These are phyloP conservation scores for Spilosoma lubricipeda DNA, from an alignment of 2,888 invertebrate species.

Conservation along the genomic window DNA sequence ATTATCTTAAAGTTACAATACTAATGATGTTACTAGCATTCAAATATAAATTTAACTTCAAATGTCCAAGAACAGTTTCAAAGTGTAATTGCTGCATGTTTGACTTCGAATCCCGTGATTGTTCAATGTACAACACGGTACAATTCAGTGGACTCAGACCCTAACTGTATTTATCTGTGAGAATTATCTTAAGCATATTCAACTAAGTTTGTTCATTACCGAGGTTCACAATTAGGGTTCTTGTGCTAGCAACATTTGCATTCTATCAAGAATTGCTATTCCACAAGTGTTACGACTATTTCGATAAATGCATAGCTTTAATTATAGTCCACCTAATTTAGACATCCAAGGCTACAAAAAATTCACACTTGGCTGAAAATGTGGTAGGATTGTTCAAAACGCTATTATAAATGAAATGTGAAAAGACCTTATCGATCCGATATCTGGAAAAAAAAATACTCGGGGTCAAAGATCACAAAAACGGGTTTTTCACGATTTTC, in stretches of 20 bases:
- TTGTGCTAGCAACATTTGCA: slow-evolving; percentile 9
- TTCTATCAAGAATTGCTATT: neutral
- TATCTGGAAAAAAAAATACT: no score
- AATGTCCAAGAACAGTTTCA: neutral
- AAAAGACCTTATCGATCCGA: no score
- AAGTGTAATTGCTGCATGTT: slow-evolving; percentile 1
- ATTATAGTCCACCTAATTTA: no score
- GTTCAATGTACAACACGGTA: neutral
- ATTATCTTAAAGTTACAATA: neutral
- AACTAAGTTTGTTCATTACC: slow-evolving; percentile 8
- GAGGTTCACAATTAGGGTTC: slow-evolving; percentile 2
- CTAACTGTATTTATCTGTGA: neutral
- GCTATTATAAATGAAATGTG: no score
- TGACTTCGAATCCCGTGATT: neutral
- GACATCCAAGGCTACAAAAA: no score
- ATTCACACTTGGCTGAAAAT: no score
- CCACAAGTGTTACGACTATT: neutral
- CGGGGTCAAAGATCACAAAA: no score
- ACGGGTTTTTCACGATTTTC: no score
- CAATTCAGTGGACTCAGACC: neutral
- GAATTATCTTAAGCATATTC: slow-evolving; percentile 3
- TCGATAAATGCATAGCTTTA: neutral
- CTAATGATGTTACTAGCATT: neutral
- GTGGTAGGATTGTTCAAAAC: no score
- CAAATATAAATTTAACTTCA: neutral